Conservation (phyloP, 92 coral and sea anemone genomes). For the Plumapathes pennacea region DNA sequence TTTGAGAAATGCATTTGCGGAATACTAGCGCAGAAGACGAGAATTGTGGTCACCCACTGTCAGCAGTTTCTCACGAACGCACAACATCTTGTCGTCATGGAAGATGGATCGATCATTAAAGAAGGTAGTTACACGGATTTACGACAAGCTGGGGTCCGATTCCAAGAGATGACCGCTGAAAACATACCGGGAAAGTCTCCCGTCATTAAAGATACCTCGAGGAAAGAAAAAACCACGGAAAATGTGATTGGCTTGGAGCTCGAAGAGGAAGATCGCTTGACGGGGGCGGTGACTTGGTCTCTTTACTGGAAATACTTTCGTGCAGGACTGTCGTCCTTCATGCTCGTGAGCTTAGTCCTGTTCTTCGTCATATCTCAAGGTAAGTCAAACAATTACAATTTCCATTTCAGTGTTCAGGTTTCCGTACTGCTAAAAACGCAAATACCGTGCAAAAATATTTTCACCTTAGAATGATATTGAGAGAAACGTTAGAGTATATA, state of each 20-base stretch:
- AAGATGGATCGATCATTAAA: constrained; percentile 77
- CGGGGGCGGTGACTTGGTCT: constrained; percentile 42
- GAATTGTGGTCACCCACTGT: constrained; percentile 78
- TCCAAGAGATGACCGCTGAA: too few species aligned
- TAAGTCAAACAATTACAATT: not conserved
- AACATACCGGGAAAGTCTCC: too few species aligned
- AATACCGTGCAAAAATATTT: too few species aligned
- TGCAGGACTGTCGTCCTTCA: constrained; percentile 60
- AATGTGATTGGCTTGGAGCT: constrained; percentile 26
- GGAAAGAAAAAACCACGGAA: constrained; percentile 39
- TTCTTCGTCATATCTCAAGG: constrained; percentile 69
- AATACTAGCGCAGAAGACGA: constrained; percentile 57
- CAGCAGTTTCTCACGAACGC: constrained; percentile 76
- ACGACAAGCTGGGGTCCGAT: too few species aligned
- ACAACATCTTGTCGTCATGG: constrained; percentile 82
- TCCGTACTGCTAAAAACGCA: too few species aligned
- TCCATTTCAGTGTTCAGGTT: too few species aligned
- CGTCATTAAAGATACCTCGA: too few species aligned
- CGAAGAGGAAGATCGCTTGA: constrained; percentile 58
- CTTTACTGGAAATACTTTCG: constrained; percentile 75
- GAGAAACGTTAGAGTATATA: too few species aligned
- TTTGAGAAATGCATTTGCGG: constrained; percentile 82
- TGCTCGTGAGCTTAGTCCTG: constrained; percentile 37
- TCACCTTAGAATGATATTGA: too few species aligned
- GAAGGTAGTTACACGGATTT: too few species aligned